Evolutionary conservation across 2,797 vertebrate species (phyloP).

Genomic region (Oceanodroma leucorhoa): DNA sequence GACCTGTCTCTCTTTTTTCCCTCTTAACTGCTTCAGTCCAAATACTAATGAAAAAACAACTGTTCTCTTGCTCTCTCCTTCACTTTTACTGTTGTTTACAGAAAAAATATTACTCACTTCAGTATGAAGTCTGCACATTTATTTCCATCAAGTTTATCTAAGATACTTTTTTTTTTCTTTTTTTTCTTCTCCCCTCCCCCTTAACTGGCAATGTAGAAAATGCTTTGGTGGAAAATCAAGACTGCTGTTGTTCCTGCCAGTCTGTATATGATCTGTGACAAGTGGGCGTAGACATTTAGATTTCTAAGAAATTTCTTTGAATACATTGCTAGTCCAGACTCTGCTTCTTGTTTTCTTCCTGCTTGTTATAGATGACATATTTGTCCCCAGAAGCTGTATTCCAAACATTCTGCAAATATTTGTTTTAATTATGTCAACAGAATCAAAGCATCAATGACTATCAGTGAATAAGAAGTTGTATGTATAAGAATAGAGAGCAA

Average conservation of each 20-base stretch:
- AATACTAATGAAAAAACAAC: not conserved
- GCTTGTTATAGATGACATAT: not conserved
- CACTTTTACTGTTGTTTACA: not conserved
- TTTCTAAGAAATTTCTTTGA: not conserved
- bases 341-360: not conserved
- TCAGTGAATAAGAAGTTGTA: not conserved
- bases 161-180: not conserved
- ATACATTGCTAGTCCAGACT: not conserved
- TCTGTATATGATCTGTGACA: not conserved
- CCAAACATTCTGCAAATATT: not conserved
- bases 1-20: not conserved
- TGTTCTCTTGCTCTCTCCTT: not conserved
- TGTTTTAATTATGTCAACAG: not conserved
- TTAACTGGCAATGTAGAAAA: not conserved
- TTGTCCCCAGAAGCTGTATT: not conserved
- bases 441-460: not conserved
- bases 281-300: not conserved
- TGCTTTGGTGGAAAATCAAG: not conserved
- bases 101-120: not conserved
- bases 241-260: not conserved
- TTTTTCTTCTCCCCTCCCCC: accelerated
- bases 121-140: not conserved
- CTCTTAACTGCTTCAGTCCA: not conserved
- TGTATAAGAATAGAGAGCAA: not conserved
- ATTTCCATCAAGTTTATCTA: not conserved